phyloP scores from a whole-genome alignment of 2,888 invertebrate genomes.

The Polymixis flavicincta region DNA sequence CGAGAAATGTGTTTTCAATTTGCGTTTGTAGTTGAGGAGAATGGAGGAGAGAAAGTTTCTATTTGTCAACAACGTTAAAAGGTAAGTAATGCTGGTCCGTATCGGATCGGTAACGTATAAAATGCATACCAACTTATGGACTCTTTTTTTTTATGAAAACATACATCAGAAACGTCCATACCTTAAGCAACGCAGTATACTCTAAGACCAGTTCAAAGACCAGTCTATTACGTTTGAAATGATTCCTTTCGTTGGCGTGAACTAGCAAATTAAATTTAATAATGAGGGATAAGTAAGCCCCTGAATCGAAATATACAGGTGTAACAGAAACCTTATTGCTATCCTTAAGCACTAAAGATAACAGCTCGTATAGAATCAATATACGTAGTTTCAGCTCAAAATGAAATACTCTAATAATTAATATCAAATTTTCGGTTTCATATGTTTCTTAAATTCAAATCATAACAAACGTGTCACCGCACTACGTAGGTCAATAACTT shows the following conservation, averaged over 20 bases:
- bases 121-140: background rate
- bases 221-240: background rate
- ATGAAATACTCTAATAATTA: too few species aligned
- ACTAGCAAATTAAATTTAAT: too few species aligned
- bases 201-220: background rate
- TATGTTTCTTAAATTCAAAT: too few species aligned
- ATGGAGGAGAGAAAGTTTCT: background rate
- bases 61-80: background rate
- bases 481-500: too few species aligned
- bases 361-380: too few species aligned
- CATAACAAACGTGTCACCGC: too few species aligned
- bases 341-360: too few species aligned
- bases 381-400: too few species aligned
- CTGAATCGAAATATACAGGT: background rate
- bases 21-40: conserved; percentile 5
- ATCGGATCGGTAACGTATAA: background rate
- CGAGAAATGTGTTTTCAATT: conserved; percentile 55
- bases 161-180: background rate
- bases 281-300: too few species aligned
- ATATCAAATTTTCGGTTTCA: too few species aligned
- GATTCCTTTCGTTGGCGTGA: background rate
- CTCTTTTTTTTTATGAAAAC: background rate
- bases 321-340: too few species aligned
- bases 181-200: background rate
- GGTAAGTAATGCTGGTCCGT: background rate